A percentile compares a stretch with the other conserved stretches of the same genome.
Evolutionary conservation across 1,140 invertebrate species (phyloP).

Genomic region (Cataglyphis hispanica): DNA sequence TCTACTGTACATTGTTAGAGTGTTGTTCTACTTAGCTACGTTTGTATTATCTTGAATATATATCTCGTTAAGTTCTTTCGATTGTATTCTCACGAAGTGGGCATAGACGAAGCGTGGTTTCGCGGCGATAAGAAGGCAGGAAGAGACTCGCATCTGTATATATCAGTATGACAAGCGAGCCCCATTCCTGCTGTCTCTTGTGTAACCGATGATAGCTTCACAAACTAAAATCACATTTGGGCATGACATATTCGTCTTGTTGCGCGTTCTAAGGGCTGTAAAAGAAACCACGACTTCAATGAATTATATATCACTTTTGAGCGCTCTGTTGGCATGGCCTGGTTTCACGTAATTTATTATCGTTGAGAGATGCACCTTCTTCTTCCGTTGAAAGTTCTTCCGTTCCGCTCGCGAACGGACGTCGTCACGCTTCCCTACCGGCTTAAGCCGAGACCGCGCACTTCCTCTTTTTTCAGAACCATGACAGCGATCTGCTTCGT

Average conservation of each 20-base stretch:
- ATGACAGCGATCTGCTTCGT: constrained; percentile 98
- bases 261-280: not conserved
- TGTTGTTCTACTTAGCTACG: constrained; percentile 64
- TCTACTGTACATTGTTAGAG: constrained; percentile 58
- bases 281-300: constrained; percentile 65
- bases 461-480: constrained; percentile 88
- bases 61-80: constrained; percentile 54
- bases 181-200: not conserved
- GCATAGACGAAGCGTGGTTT: constrained; percentile 63
- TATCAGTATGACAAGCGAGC: constrained; percentile 7
- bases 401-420: constrained; percentile 29
- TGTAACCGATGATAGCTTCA: not conserved
- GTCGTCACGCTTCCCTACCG: not conserved
- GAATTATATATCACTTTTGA: constrained; percentile 65
- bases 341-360: constrained; percentile 80
- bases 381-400: constrained; percentile 55
- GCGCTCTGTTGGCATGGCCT: constrained; percentile 83
- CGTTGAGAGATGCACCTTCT: constrained; percentile 77
- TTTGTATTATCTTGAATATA: constrained; percentile 63
- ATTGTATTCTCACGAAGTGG: constrained; percentile 17
- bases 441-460: constrained; percentile 40
- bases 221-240: constrained; percentile 12
- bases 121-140: not conserved
- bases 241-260: constrained; percentile 35
- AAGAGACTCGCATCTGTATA: constrained; percentile 3